Evolutionary conservation across 2,113 vertebrate genomes (phyloP), one percentile per base, ranked within the genome.

Genomic region (Cromileptes altivelis): DNA sequence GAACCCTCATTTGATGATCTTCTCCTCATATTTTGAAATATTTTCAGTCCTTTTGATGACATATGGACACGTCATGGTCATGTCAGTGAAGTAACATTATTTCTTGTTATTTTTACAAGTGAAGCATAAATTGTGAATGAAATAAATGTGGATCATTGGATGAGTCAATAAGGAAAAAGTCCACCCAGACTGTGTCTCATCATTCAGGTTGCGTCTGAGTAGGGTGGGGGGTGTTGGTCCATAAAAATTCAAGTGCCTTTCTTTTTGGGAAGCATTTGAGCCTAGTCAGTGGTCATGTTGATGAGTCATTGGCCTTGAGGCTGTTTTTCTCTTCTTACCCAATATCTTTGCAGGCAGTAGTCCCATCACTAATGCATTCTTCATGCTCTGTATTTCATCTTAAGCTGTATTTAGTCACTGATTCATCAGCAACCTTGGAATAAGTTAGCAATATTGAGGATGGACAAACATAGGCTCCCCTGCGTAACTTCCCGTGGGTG

Each of bases 301-400:
- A 42, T 87, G 82, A 87, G 56, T 93, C 90, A 91, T 60, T 45
- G 37, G 65, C 62, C 58, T 75, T 64, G 6, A 71, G 61, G 70
- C 57, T 13, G 67, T 69, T 78, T 47, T 69, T 70, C 9, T 23
- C 79, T 23, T 78, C 57, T 71, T 81, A 72, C 69, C n/a, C 9
- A 73, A 10, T 75, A 70, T 86, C 73, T 81, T 83, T 27, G 53
- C 52, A 72, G 17, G 50, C 55, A 49, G 37, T 62, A 64, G 65
- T 78, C 53, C 19, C 81, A 30, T 88, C 70, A 60, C 81, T 75
- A 71, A 84, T 84, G 84, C 78, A 65, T 88, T 87, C 78, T 78
- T 75, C 84, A 87, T 74, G 42, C 49, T 27, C 37, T 37, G 4
- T 63, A 75, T 84, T 73, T 78, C 60, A 55, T 90, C 63, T 60